Evolutionary conservation across 2,113 vertebrate species (phyloP).

Genomic region (Myotis yumanensis): DNA sequence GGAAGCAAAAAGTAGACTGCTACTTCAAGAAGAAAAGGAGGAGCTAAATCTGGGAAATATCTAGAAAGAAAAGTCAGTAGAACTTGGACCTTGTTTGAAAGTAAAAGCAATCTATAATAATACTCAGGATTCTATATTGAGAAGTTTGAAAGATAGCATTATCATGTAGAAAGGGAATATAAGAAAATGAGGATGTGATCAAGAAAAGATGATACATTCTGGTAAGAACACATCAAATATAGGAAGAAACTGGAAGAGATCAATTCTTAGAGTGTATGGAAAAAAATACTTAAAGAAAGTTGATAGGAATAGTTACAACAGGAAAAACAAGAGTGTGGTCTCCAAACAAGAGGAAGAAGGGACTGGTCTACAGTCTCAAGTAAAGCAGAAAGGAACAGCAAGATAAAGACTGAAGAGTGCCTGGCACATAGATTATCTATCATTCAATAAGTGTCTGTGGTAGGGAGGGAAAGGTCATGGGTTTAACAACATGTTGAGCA

Average conservation of each 20-base stretch:
- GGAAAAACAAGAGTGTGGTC: background rate
- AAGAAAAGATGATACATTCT: background rate
- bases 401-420: slow-evolving; percentile 36
- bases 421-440: slow-evolving; percentile 12
- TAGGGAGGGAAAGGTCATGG: slow-evolving; percentile 15
- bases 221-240: background rate
- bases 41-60: slow-evolving; percentile 26
- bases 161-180: background rate
- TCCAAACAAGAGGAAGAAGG: slow-evolving; percentile 28
- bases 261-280: background rate
- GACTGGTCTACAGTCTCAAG: background rate
- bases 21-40: slow-evolving; percentile 16
- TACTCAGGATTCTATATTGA: background rate
- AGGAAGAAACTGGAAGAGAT: slow-evolving; percentile 19
- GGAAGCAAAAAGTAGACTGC: background rate
- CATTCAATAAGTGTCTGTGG: slow-evolving; percentile 19
- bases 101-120: background rate
- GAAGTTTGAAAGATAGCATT: background rate
- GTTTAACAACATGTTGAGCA: slow-evolving; percentile 2
- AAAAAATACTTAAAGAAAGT: background rate
- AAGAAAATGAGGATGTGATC: background rate
- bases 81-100: background rate
- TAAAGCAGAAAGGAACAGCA: slow-evolving; percentile 44
- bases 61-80: background rate
- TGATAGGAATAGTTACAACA: slow-evolving; percentile 17